Conservation (phyloP, 2,797 vertebrate species). For the Alosa sapidissima region DNA sequence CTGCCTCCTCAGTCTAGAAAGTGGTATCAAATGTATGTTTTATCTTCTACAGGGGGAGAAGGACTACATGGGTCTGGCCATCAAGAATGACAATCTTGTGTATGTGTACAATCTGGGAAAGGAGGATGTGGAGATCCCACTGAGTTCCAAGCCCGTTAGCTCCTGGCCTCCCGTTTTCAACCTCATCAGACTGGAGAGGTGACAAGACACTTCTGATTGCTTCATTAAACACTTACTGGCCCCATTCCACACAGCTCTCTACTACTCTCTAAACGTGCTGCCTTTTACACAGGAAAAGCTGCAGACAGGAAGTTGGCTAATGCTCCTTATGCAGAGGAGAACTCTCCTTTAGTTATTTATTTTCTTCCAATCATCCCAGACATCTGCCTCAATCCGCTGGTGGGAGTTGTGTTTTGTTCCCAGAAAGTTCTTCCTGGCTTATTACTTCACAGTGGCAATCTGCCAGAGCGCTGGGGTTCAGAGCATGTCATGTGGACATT, state of each 20-base stretch:
- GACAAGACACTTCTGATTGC: slow-evolving; percentile 36
- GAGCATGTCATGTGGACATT: neutral
- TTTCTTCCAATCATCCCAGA: neutral
- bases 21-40: neutral
- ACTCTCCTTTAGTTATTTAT: neutral
- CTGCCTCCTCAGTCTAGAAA: neutral
- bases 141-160: slow-evolving; percentile 93
- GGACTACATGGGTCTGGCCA: slow-evolving; percentile 93
- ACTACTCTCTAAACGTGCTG: neutral
- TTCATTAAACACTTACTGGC: neutral
- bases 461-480: neutral
- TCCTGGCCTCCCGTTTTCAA: slow-evolving; percentile 95
- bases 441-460: neutral
- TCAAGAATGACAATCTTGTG: slow-evolving; percentile 94
- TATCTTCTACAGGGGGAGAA: slow-evolving; percentile 78
- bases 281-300: neutral
- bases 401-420: slow-evolving; percentile 3
- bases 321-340: neutral
- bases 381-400: neutral
- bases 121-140: slow-evolving; percentile 88
- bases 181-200: slow-evolving; percentile 95
- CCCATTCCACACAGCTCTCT: neutral
- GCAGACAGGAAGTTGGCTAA: neutral
- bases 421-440: neutral
- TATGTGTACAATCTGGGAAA: slow-evolving; percentile 90